Base-by-base conservation (phyloP, 2,797 vertebrate species). In the Bufotes viridis region DNA sequence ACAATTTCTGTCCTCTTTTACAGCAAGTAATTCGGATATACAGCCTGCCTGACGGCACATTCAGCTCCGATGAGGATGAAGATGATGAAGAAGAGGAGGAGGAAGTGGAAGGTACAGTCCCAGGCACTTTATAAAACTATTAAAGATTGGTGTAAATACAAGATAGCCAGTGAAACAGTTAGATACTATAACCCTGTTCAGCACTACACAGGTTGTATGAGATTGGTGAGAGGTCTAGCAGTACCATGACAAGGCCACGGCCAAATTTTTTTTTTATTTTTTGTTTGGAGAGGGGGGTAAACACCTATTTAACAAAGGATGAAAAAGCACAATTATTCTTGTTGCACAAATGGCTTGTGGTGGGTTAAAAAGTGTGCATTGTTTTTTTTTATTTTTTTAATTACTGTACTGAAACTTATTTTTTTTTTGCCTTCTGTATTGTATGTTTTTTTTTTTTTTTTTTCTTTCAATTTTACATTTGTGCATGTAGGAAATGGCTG, bases 41-140 rank as follows among this genome's bases (percentile, higher is more conserved):
- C 95, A 99, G 98, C 91, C 95, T 99, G 91, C 98, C 98, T 0
- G 98, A 99, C 0, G 98, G 98, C 69, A 99, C 98, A 89, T 99
- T 99, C 94, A 99, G 98, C 93, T 99, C 98, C 0, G 98, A 99
- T 7, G 98, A 99, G 87, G 98, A 99, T 0, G 98, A 99, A 2
- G 98, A 99, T 74, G 97, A 99, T 0, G 97, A 99, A 98, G 98
- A 99, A 2, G 98, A 99, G 0, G 98, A 98, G n/a, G 98, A 96
- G 93, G 95, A 89, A 82, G 90, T 96, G 11, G 96, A 96, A 76
- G 96, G 89, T 87, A 69, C 8, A 49, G 15, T n/a, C 55, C 51
- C 13, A 80, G n/a, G 49, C 72, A 20, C 11, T 15, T 75, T 8
- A 7, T 22, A 63, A 20, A 42, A 42, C 6, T 7, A 42, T 42